Conservation (phyloP, 2,797 vertebrate species). For the Euphonia xanthogaster region DNA sequence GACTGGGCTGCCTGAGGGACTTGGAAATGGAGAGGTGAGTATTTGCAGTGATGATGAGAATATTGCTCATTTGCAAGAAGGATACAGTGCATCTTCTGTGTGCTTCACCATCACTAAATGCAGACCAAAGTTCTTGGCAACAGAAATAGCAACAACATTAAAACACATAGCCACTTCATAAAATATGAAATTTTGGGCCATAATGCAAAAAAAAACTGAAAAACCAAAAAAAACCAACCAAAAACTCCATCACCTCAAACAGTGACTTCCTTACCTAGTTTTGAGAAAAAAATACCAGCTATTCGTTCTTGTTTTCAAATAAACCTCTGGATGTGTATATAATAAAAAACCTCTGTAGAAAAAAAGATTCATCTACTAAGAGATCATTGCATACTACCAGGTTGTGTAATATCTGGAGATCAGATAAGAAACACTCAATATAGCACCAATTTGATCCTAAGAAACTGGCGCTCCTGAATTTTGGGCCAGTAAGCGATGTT, state of each 20-base stretch:
- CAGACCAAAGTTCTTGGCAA: neutral
- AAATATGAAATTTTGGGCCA: neutral
- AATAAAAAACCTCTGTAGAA: neutral
- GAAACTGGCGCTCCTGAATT: neutral
- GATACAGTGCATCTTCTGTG: neutral
- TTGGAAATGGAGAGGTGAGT: neutral
- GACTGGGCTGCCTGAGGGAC: neutral
- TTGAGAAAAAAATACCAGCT: neutral
- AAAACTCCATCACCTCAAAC: neutral
- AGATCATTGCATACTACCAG: neutral
- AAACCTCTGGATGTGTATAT: neutral
- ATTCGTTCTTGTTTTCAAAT: neutral
- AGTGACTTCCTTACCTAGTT: neutral
- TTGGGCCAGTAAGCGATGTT: neutral
- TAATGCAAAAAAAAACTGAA: neutral
- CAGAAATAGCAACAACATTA: neutral
- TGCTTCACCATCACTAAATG: neutral
- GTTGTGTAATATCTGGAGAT: neutral
- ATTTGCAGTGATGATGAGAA: neutral
- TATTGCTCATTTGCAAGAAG: neutral
- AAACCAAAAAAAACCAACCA: rapidly evolving
- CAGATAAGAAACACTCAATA: neutral
- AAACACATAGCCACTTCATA: neutral
- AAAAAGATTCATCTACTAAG: neutral
- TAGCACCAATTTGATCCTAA: neutral